Base-by-base conservation (phyloP, 2,113 vertebrate genomes). In the Oophaga pumilio region DNA sequence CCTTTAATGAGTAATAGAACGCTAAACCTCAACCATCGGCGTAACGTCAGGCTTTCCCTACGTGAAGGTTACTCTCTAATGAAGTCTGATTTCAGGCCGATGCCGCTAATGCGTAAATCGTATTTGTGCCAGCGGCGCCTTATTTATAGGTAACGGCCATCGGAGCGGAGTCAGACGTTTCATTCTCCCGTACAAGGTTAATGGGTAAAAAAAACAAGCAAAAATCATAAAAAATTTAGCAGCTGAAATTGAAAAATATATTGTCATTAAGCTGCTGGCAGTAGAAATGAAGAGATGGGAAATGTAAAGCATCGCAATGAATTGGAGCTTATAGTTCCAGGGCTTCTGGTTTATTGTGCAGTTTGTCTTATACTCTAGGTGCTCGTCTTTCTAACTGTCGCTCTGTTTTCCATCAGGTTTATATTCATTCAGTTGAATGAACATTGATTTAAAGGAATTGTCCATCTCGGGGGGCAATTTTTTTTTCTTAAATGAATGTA, bases 141-240 rank as follows among this genome's bases (percentile, higher is more conserved):
- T 76, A 84, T 85, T 85, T 60, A 76, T 77, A 64, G 59, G 76
- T 57, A 77, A 33, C 9, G 10, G 52, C 43, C 52, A 76, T 62
- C 14, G 28, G 28, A 60, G 52, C 0, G 33, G 69, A 85, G 18
- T 64, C 77, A 68, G 57, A 69, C 7, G 84, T 76, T 53, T 22
- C 18, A 78, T 71, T 74, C 52, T 43, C 8, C 66, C 43, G 28
- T 24, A 59, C 82, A 84, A 84, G 68, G 84, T 76, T 85, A 77
- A 26, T 18, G 18, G 12, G 13, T 53, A 60, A 22, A 73, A 74
- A 20, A 53, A 43, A 43, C 33, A 43, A 43, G 3, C 33, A 43
- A 43, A 43, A 43, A 43, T 43, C 56, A 85, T 76, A n/a, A 85
- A 85, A 85, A 85, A 77, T 85, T 59, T 74, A 85, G 60, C 28